Base-by-base conservation (phyloP, 2,888 invertebrate genomes). In the Melanostoma scalare region DNA sequence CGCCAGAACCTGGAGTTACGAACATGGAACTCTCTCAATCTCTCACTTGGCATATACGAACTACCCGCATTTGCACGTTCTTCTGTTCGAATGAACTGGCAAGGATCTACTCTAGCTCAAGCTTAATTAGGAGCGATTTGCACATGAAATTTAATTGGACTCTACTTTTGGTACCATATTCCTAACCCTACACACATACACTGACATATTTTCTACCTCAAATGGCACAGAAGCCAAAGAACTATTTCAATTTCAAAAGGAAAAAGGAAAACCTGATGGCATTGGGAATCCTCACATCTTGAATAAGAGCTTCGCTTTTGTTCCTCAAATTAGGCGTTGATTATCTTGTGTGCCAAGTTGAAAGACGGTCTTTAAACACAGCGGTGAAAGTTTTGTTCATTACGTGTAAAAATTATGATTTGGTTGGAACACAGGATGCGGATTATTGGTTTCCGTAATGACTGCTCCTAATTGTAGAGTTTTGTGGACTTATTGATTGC, bases 111-210 rank as follows among this genome's bases (percentile, higher is more conserved):
- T 73, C 63, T 82, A 58, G 63, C 50, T 73, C 46, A 69, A 67
- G 65, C 79, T 74, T 84, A 84, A 84, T 79, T 84, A 84, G 74
- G 75, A 84, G 55, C 74, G 73, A 82, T 82, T 82, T 82, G 82
- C 82, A 82, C 78, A 78, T 76, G 78, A 60, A 84, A 72, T 79
- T 84, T 78, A 79, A 84, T 84, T 84, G 74, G 79, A 67, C 61
- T 75, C 53, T 58, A 60, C 67, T 82, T 73, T 77, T 78, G 61
- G 55, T 52, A 58, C 53, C 67, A 63, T 10, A 31, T 63, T 60
- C 42, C 60, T 42, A 42, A 35, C 36, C 20, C 42, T 20, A 10
- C 20, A 5, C 31, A 20, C 20, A 20, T 20, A 20, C 20, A 6
- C 40, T 9, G 30, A n/a, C n/a, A 30, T 30, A 30, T n/a, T 8